phyloP scores from a whole-genome alignment of 2,797 vertebrate genomes.

The Neostethus bicornis region DNA sequence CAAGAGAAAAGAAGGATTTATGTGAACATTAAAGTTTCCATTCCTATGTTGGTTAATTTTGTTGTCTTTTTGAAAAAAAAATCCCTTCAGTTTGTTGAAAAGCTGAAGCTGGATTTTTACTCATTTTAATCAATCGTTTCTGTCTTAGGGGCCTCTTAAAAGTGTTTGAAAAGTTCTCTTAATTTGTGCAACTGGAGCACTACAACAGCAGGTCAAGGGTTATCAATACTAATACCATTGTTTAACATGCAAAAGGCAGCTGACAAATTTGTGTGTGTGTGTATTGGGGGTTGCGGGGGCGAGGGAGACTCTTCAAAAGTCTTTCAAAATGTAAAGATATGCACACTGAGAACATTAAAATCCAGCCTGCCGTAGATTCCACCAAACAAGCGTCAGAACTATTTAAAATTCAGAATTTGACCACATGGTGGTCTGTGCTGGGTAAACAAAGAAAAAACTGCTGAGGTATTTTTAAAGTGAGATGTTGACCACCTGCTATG shows the following conservation, averaged over 20 bases:
- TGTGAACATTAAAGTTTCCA: constrained; percentile 11
- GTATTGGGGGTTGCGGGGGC: too few relatives aligned
- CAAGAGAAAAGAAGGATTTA: constrained; percentile 1
- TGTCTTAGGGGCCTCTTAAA: constrained; percentile 35
- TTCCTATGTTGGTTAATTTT: not conserved
- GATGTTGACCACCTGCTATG: constrained; percentile 69
- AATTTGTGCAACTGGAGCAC: constrained; percentile 34
- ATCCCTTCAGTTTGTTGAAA: constrained; percentile 4
- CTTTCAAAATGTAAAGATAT: constrained; percentile 23
- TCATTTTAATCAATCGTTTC: constrained; percentile 60
- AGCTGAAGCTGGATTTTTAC: constrained; percentile 17
- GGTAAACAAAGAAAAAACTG: constrained; percentile 44
- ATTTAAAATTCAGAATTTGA: constrained; percentile 44
- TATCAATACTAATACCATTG: constrained; percentile 70
- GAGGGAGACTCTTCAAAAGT: constrained; percentile 1
- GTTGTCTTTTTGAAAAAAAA: not conserved
- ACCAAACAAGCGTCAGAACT: constrained; percentile 10
- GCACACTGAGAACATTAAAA: constrained; percentile 12
- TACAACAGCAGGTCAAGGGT: constrained; percentile 60
- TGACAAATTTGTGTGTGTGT: constrained; percentile 21
- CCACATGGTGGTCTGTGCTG: constrained; percentile 37
- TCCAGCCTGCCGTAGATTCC: constrained; percentile 16
- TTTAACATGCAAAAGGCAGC: constrained; percentile 63
- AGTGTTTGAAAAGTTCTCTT: constrained; percentile 30
- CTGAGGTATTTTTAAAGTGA: constrained; percentile 58